Percentiles rank a stretch among this genome's conserved stretches.
These are phyloP conservation scores for Scaptomyza flava DNA, from an alignment of 2,888 invertebrate species.

Conservation along the genomic window DNA sequence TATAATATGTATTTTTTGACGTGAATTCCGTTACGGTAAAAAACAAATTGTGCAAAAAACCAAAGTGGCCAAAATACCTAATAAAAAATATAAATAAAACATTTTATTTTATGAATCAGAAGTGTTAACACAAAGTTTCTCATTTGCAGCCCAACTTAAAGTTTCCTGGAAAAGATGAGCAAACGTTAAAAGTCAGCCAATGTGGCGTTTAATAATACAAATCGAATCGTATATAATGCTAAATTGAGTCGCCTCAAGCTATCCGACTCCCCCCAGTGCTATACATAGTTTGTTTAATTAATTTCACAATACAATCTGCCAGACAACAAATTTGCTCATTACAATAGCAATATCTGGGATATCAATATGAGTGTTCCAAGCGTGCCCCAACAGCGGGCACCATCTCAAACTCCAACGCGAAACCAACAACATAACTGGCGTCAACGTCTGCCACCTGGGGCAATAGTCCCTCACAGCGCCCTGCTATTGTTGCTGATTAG, in stretches of 20 bases:
- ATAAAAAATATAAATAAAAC: conserved; percentile 1
- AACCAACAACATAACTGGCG: conserved; percentile 34
- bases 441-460: conserved; percentile 34
- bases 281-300: conserved; percentile 67
- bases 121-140: conserved; percentile 9
- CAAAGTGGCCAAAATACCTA: not conserved
- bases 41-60: not conserved
- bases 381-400: conserved; percentile 73
- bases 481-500: conserved; percentile 68
- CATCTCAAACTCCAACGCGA: conserved; percentile 30
- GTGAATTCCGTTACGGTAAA: conserved; percentile 8
- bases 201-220: conserved; percentile 58
- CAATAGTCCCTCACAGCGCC: conserved; percentile 40
- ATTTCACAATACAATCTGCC: conserved; percentile 68
- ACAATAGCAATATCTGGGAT: conserved; percentile 57
- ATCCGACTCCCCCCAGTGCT: conserved; percentile 53
- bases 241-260: conserved; percentile 48
- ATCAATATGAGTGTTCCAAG: conserved; percentile 80
- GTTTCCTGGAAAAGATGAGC: conserved; percentile 49
- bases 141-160: conserved; percentile 40
- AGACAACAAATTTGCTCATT: conserved; percentile 42
- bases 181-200: conserved; percentile 54
- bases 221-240: conserved; percentile 55
- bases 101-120: conserved; percentile 29
- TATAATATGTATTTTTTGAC: conserved; percentile 14